phyloP scores from a whole-genome alignment of 1,140 invertebrate species.

The Pseudomyrmex dendroicus region DNA sequence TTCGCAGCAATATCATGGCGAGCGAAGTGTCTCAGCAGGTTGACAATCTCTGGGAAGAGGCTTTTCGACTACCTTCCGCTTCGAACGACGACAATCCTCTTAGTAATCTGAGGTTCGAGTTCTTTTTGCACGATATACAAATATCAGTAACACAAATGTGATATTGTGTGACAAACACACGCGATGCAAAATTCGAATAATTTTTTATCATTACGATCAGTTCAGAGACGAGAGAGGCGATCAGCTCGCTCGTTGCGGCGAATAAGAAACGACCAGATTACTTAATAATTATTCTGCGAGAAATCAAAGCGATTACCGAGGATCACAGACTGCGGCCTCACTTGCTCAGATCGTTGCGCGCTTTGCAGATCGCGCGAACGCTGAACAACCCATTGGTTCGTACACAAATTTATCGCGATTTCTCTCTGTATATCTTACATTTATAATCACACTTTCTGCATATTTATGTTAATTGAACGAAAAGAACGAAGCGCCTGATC shows the following conservation, averaged over 20 bases:
- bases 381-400: constrained; percentile 74
- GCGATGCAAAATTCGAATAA: neutral
- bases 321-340: constrained; percentile 87
- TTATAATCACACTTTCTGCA: constrained; percentile 1
- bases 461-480: constrained; percentile 12
- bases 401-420: constrained; percentile 41
- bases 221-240: constrained; percentile 85
- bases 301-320: constrained; percentile 88
- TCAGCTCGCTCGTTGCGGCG: constrained; percentile 89
- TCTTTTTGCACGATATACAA: neutral
- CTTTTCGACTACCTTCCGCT: constrained; percentile 72
- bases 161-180: no score
- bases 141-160: neutral
- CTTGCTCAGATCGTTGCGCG: constrained; percentile 87
- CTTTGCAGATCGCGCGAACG: constrained; percentile 75
- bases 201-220: constrained; percentile 40
- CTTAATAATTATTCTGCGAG: constrained; percentile 88
- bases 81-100: constrained; percentile 73
- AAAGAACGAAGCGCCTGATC: constrained; percentile 77
- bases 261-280: constrained; percentile 90
- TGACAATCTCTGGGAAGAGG: constrained; percentile 78
- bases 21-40: constrained; percentile 75
- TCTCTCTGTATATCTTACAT: neutral
- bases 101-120: constrained; percentile 66
- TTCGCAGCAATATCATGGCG: constrained; percentile 75